phyloP scores from a whole-genome alignment of 2,113 vertebrate species.

The Amazona guildingii region DNA sequence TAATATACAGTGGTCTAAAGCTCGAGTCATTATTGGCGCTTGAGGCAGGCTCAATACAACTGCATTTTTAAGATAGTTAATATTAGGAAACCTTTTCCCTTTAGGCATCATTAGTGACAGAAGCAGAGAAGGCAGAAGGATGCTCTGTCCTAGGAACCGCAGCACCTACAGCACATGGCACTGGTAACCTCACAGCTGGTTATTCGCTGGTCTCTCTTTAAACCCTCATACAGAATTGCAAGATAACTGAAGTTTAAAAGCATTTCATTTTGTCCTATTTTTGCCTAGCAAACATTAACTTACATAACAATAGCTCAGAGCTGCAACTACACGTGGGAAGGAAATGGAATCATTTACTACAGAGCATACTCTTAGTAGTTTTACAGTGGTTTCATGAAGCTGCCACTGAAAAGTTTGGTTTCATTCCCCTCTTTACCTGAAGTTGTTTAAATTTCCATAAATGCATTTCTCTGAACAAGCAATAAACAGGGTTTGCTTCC shows the following conservation, averaged over 20 bases:
- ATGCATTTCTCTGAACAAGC: background rate
- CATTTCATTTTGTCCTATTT: background rate
- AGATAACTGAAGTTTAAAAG: background rate
- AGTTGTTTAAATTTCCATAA: background rate
- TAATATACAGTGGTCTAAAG: background rate
- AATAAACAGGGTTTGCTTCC: background rate
- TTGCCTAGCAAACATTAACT: background rate
- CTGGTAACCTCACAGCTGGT: background rate
- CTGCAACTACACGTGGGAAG: background rate
- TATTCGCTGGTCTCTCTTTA: background rate
- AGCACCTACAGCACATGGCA: background rate
- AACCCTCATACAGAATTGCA: background rate
- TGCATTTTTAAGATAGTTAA: background rate
- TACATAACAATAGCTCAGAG: background rate
- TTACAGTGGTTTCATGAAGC: background rate
- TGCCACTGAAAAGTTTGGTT: background rate
- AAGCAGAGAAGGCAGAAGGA: background rate
- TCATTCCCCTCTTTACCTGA: background rate
- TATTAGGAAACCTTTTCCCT: background rate
- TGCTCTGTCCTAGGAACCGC: background rate
- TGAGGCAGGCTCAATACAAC: background rate
- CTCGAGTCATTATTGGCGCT: background rate
- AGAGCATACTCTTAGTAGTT: background rate
- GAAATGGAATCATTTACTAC: background rate
- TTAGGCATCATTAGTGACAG: accelerated